A percentile compares a stretch with the other conserved stretches of the same genome.
Conservation (phyloP, 2,113 vertebrate species). For the Chionomys nivalis region DNA sequence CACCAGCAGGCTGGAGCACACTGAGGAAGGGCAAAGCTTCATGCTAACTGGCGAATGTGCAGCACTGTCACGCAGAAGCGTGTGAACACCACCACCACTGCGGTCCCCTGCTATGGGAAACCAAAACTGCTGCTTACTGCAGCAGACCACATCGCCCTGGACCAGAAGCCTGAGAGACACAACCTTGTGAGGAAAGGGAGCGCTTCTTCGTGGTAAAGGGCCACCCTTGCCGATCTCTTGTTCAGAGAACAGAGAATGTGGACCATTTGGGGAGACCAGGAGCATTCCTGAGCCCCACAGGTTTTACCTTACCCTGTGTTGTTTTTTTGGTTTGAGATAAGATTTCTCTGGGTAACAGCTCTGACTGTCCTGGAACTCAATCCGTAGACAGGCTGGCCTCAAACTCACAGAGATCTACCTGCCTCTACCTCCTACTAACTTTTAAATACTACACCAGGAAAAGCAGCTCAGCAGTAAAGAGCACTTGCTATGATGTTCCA, state of each 20-base stretch:
- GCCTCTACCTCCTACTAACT: not conserved
- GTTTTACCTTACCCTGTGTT: not conserved
- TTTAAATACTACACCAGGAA: not conserved
- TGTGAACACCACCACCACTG: too few relatives aligned
- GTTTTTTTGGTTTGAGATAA: not conserved
- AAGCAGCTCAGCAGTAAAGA: not conserved
- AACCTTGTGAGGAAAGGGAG: not conserved
- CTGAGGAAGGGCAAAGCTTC: not conserved
- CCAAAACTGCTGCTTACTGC: not conserved
- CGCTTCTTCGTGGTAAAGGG: not conserved
- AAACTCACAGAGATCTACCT: not conserved
- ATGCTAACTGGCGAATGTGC: not conserved
- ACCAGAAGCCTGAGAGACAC: not conserved
- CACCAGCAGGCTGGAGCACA: not conserved
- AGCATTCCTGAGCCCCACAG: not conserved
- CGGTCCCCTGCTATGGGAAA: not conserved
- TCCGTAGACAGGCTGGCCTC: not conserved
- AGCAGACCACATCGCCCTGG: not conserved
- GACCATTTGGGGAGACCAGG: not conserved
- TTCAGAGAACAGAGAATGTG: too few relatives aligned
- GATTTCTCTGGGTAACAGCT: not conserved
- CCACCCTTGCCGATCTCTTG: not conserved
- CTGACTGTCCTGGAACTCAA: not conserved
- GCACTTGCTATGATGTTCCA: not conserved
- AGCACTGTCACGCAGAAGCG: rapidly evolving